These are phyloP conservation scores for Procavia capensis DNA, from an alignment of 2,113 vertebrate species.

Conservation along the genomic window DNA sequence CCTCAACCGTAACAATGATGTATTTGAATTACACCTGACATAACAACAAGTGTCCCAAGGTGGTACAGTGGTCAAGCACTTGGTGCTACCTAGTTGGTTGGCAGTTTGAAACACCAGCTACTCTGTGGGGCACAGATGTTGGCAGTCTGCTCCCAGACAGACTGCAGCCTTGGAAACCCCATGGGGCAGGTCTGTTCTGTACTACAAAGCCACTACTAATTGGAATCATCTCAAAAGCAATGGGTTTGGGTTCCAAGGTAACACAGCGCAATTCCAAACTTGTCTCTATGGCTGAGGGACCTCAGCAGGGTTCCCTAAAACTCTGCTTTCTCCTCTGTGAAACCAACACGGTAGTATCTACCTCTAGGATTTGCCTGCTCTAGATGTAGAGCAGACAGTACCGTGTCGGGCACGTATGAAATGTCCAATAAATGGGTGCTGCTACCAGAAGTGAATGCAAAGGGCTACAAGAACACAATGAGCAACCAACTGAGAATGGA, in stretches of 20 bases:
- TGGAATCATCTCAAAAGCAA: too few species aligned
- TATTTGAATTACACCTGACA: too few species aligned
- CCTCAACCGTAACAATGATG: background rate
- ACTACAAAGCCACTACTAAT: too few species aligned
- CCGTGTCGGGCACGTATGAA: background rate
- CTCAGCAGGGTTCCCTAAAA: background rate
- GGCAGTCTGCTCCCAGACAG: too few species aligned
- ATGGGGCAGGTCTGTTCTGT: too few species aligned
- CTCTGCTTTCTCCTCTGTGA: background rate
- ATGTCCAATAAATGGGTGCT: background rate
- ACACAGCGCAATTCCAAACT: background rate
- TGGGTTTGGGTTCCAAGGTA: background rate
- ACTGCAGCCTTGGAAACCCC: too few species aligned
- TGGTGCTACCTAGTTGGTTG: too few species aligned
- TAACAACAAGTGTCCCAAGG: too few species aligned
- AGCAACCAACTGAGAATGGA: background rate
- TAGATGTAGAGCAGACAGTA: background rate
- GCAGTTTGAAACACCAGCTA: too few species aligned
- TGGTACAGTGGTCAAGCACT: too few species aligned
- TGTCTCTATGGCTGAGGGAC: background rate
- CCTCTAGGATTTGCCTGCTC: background rate
- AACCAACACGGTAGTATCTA: background rate
- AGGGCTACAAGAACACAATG: background rate
- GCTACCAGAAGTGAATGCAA: background rate
- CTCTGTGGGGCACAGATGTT: too few species aligned